phyloP scores from a whole-genome alignment of 2,113 vertebrate species.

The Pachyramphus minor region DNA sequence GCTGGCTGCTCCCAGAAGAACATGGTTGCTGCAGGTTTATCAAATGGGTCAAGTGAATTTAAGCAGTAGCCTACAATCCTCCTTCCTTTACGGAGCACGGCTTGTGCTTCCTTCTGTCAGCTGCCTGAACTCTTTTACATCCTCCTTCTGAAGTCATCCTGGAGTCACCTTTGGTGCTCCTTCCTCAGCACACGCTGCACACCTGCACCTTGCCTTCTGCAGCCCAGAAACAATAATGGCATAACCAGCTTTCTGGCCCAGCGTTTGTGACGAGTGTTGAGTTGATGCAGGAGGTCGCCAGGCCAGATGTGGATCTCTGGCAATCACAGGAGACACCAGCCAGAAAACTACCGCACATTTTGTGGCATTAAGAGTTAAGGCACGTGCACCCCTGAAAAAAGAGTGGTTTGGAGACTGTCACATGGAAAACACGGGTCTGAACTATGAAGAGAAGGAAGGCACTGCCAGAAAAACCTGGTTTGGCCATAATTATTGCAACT shows the following conservation, averaged over 20 bases:
- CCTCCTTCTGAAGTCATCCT: not conserved
- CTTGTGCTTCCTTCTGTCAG: not conserved
- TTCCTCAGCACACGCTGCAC: not conserved
- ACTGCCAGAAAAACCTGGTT: not conserved
- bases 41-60: constrained; percentile 5
- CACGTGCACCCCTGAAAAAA: rapidly evolving
- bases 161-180: not conserved
- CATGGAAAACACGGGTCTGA: not conserved
- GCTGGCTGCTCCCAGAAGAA: not conserved
- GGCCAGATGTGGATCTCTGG: not conserved
- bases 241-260: not conserved
- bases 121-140: not conserved
- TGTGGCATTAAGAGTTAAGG: not conserved
- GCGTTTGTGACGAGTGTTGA: rapidly evolving
- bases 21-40: not conserved
- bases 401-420: not conserved
- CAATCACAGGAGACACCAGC: not conserved
- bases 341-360: not conserved
- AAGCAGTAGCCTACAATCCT: not conserved
- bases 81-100: not conserved
- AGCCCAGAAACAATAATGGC: not conserved
- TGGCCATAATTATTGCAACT: not conserved
- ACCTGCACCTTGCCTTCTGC: not conserved
- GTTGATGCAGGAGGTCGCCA: not conserved
- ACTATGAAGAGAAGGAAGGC: not conserved